Evolutionary conservation across 2,888 invertebrate species (phyloP).

Genomic region (Caenorhabditis macrosperma): DNA sequence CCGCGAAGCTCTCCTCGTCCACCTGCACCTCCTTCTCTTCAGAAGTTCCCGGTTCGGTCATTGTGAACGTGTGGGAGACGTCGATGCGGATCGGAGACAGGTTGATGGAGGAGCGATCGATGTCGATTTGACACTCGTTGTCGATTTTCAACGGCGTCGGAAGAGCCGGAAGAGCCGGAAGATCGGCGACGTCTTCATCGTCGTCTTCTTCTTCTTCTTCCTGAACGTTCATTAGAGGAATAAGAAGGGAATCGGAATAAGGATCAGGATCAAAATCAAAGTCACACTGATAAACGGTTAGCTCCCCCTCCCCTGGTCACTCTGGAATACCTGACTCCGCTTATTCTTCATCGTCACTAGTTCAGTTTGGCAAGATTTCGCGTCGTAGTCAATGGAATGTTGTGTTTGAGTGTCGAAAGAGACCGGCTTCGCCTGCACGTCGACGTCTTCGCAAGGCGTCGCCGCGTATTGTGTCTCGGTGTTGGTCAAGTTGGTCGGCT

Average conservation of each 20-base stretch:
- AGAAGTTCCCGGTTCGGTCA: conserved; percentile 43
- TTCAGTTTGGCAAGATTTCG: conserved; percentile 62
- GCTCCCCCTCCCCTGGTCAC: background rate
- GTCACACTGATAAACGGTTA: background rate
- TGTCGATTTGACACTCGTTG: conserved; percentile 42
- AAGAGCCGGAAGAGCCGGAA: background rate
- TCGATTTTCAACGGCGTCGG: conserved; percentile 28
- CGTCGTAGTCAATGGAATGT: conserved; percentile 53
- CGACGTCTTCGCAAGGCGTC: conserved; percentile 19
- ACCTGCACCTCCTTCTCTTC: conserved; percentile 47
- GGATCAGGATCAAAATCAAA: background rate
- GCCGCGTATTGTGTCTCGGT: conserved; percentile 41
- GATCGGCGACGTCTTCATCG: background rate
- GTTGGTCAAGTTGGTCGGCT: conserved; percentile 5
- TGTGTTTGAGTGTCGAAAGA: conserved; percentile 58
- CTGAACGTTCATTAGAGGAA: conserved; percentile 10
- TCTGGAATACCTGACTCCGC: conserved; percentile 60
- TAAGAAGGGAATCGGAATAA: background rate
- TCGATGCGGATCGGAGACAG: conserved; percentile 42
- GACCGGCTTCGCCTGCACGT: conserved; percentile 53
- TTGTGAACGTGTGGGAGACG: conserved; percentile 37
- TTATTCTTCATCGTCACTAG: conserved; percentile 55
- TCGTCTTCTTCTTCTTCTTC: conserved; percentile 2
- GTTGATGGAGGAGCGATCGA: conserved; percentile 40
- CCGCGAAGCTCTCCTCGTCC: conserved; percentile 39